Conservation (phyloP, 35 echinoderm and acorn worm genomes). For the Heliocidaris tuberculata region DNA sequence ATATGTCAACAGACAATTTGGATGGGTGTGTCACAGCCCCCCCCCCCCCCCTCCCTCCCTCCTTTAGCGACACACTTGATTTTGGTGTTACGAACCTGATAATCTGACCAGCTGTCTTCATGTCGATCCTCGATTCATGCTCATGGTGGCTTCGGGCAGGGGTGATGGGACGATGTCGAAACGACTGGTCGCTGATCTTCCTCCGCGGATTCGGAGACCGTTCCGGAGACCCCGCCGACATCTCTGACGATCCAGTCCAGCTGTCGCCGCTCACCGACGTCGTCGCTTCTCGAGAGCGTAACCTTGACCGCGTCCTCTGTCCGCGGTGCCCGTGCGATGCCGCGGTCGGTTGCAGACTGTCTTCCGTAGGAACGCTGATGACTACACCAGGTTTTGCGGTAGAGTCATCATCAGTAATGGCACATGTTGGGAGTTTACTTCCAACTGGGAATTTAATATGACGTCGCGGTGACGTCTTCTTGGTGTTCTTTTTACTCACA, state of each 20-base stretch:
- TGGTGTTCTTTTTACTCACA: not conserved
- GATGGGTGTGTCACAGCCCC: too few species aligned
- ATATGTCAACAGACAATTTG: too few species aligned
- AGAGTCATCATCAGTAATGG: not conserved
- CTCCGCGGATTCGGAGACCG: not conserved
- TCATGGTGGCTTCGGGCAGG: not conserved
- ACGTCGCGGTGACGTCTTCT: not conserved
- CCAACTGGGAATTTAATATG: not conserved
- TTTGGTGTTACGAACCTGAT: not conserved
- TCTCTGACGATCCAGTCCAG: not conserved
- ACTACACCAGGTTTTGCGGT: not conserved
- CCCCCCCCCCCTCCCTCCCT: too few species aligned
- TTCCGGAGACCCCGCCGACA: not conserved
- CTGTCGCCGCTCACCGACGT: not conserved
- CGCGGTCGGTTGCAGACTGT: not conserved
- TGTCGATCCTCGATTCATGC: not conserved
- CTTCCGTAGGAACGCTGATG: not conserved
- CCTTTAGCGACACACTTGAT: not conserved
- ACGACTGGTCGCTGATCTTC: not conserved
- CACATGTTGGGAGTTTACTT: not conserved
- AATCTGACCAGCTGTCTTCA: slow-evolving; percentile 25
- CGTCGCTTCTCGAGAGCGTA: not conserved
- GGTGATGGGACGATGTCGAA: not conserved
- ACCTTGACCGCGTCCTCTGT: not conserved
- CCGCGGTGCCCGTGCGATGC: not conserved